phyloP scores from a whole-genome alignment of 2,888 invertebrate species.

The Mimumesa dahlbomi region DNA sequence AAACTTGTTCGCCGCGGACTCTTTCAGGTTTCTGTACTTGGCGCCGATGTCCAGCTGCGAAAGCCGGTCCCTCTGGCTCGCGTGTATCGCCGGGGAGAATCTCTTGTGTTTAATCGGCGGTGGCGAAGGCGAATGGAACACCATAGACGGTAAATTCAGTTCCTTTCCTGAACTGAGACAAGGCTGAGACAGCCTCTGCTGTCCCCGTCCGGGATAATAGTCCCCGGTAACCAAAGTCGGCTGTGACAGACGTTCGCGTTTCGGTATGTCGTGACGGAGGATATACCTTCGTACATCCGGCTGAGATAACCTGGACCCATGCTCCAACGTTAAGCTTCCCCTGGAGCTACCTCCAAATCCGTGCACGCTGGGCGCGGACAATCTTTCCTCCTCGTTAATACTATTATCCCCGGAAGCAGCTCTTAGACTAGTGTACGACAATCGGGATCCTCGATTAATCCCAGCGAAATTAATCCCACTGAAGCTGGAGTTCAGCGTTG shows the following conservation, averaged over 20 bases:
- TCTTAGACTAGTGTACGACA: slow-evolving; percentile 74
- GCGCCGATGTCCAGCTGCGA: slow-evolving; percentile 74
- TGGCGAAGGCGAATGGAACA: slow-evolving; percentile 53
- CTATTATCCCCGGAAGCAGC: slow-evolving; percentile 71
- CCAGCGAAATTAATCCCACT: slow-evolving; percentile 68
- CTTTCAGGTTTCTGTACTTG: slow-evolving; percentile 66
- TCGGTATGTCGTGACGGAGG: slow-evolving; percentile 62
- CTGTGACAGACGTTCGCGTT: slow-evolving; percentile 74
- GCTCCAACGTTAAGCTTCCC: slow-evolving; percentile 56
- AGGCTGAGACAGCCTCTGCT: slow-evolving; percentile 76
- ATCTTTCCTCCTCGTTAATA: slow-evolving; percentile 70
- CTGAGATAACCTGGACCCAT: slow-evolving; percentile 62
- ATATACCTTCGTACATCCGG: slow-evolving; percentile 64
- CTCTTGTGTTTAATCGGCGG: slow-evolving; percentile 70
- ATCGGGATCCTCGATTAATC: slow-evolving; percentile 64
- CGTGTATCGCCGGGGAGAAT: slow-evolving; percentile 64
- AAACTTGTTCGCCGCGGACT: slow-evolving; percentile 63
- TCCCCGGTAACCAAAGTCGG: slow-evolving; percentile 75
- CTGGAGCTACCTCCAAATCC: slow-evolving; percentile 49
- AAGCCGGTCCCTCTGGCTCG: slow-evolving; percentile 70
- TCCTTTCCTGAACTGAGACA: slow-evolving; percentile 66
- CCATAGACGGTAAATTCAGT: slow-evolving; percentile 28
- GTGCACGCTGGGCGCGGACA: slow-evolving; percentile 70
- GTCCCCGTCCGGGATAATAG: slow-evolving; percentile 70
- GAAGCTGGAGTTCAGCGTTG: slow-evolving; percentile 72